Conservation (phyloP, 2,113 vertebrate species). For the Hippopotamus amphibius region DNA sequence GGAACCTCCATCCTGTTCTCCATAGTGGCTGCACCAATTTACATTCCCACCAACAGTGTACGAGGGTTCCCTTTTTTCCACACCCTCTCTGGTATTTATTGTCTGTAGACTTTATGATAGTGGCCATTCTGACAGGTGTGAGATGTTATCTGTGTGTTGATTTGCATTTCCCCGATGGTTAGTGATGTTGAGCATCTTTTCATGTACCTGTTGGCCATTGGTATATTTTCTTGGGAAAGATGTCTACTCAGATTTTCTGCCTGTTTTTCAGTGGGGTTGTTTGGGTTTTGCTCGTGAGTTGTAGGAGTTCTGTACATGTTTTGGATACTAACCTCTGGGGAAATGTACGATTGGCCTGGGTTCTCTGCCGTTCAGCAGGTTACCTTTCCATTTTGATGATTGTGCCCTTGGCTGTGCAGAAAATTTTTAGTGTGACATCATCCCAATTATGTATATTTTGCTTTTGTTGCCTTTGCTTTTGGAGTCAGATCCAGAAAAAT, state of each 20-base stretch:
- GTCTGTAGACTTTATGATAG: not conserved
- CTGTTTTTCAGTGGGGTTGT: not conserved
- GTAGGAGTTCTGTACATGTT: not conserved
- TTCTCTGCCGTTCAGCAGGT: not conserved
- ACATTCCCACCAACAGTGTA: no score
- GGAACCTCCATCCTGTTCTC: no score
- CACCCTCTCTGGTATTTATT: no score
- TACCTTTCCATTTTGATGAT: not conserved
- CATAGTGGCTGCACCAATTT: no score
- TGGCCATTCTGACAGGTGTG: not conserved
- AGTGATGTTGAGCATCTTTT: not conserved
- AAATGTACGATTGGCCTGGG: not conserved
- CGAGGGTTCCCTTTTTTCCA: no score
- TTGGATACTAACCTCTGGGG: not conserved
- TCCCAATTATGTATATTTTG: not conserved
- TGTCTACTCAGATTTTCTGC: not conserved
- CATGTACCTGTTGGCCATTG: accelerated
- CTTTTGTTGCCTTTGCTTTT: not conserved
- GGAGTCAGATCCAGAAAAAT: not conserved
- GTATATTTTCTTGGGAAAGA: not conserved
- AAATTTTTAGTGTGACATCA: not conserved
- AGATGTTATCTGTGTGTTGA: not conserved
- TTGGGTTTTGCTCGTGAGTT: not conserved
- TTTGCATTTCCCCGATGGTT: no score
- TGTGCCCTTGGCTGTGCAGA: not conserved